These are phyloP conservation scores for Amniataba percoides DNA, from an alignment of 2,797 vertebrate genomes.

Conservation along the genomic window DNA sequence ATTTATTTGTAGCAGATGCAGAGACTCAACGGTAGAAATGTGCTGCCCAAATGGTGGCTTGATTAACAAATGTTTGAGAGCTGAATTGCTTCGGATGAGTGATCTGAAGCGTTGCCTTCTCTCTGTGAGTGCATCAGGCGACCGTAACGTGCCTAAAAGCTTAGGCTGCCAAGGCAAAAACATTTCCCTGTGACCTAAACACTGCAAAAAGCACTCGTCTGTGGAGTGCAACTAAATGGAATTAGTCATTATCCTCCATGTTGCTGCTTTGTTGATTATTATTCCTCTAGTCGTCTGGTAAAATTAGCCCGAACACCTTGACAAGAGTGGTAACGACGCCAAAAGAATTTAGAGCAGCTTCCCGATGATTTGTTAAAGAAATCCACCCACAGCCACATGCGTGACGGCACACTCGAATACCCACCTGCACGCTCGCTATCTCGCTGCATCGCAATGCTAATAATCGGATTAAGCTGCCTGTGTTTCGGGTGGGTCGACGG, in stretches of 20 bases:
- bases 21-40: neutral
- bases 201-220: slow-evolving; percentile 36
- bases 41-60: slow-evolving; percentile 2
- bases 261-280: slow-evolving; percentile 56
- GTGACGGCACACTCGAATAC: slow-evolving; percentile 17
- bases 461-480: slow-evolving; percentile 73
- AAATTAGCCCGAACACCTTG: slow-evolving; percentile 77
- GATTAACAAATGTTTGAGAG: neutral
- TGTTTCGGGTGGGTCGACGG: slow-evolving; percentile 59
- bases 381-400: slow-evolving; percentile 23
- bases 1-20: neutral
- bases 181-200: slow-evolving; percentile 37
- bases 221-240: slow-evolving; percentile 49
- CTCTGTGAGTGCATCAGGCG: neutral
- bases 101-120: neutral
- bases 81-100: neutral
- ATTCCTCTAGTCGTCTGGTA: slow-evolving; percentile 55
- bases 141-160: slow-evolving; percentile 33
- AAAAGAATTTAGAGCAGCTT: slow-evolving; percentile 70
- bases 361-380: slow-evolving; percentile 55
- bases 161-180: slow-evolving; percentile 24
- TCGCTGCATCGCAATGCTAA: slow-evolving; percentile 63
- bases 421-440: slow-evolving; percentile 29
- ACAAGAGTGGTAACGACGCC: slow-evolving; percentile 67
- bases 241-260: slow-evolving; percentile 52